phyloP scores from a whole-genome alignment of 1,140 invertebrate genomes.

The Dryas iulia region DNA sequence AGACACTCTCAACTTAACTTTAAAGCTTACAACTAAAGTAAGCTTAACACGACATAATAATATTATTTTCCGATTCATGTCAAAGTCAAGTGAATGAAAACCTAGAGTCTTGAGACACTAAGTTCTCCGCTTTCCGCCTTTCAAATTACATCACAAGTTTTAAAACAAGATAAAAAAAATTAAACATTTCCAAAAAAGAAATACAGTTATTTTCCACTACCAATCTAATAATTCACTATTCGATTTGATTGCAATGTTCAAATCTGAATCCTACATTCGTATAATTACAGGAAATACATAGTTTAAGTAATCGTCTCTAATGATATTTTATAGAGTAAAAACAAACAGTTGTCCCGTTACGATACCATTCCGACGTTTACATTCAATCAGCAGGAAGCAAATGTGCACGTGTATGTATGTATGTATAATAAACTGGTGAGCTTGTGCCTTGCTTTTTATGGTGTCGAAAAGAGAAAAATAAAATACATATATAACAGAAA shows the following conservation, averaged over 20 bases:
- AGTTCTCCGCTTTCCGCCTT: too few species aligned
- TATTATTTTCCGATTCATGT: too few species aligned
- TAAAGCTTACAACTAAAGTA: too few species aligned
- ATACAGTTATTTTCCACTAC: not conserved
- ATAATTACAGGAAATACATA: not conserved
- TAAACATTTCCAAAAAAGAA: not conserved
- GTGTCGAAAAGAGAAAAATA: too few species aligned
- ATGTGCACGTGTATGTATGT: not conserved
- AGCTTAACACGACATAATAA: too few species aligned
- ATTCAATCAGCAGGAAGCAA: not conserved
- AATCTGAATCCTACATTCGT: not conserved
- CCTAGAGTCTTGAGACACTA: too few species aligned
- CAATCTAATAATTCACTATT: not conserved
- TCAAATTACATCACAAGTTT: too few species aligned
- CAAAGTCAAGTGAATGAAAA: too few species aligned
- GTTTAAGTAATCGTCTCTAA: not conserved
- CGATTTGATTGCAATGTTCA: not conserved
- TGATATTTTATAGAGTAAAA: not conserved
- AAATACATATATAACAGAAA: too few species aligned
- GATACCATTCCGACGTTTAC: not conserved
- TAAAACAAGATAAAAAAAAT: not conserved
- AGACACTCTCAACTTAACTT: too few species aligned
- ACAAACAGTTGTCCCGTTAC: not conserved
- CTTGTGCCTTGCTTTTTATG: too few species aligned
- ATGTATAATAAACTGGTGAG: too few species aligned